These are phyloP conservation scores for Caracal caracal DNA, from an alignment of 2,113 vertebrate species.

Conservation along the genomic window DNA sequence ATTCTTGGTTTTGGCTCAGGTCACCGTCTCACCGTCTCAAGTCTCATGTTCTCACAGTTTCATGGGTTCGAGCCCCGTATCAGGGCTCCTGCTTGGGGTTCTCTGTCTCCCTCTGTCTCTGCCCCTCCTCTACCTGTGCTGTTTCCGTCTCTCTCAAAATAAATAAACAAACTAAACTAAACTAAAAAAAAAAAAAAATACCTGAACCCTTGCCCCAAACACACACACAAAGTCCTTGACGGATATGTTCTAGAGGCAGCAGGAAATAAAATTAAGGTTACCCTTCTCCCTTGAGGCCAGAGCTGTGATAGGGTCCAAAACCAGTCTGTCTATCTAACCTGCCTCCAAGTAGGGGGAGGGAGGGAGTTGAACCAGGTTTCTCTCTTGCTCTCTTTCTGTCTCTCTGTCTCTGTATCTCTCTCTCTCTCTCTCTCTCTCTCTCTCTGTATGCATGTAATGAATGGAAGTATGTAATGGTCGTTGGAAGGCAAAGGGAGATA, in stretches of 20 bases:
- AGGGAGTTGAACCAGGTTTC: not conserved
- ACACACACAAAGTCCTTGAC: not conserved
- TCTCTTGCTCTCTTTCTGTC: not conserved
- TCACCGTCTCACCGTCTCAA: too few species aligned
- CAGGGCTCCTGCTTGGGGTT: too few species aligned
- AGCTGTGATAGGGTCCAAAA: not conserved
- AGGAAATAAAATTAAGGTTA: not conserved
- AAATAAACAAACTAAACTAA: too few species aligned
- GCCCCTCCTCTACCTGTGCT: too few species aligned
- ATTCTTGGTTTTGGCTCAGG: too few species aligned
- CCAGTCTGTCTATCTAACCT: not conserved
- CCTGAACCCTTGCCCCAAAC: not conserved
- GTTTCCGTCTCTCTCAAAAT: too few species aligned
- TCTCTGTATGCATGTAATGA: not conserved
- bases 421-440: not conserved
- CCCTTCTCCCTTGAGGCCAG: not conserved
- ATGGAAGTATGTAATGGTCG: too few species aligned
- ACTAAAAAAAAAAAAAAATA: not conserved
- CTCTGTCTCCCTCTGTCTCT: too few species aligned
- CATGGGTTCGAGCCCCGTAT: too few species aligned
- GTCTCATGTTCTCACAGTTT: too few species aligned
- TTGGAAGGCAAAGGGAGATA: not conserved
- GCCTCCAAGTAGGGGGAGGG: not conserved
- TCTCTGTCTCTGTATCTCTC: not conserved
- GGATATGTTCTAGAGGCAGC: accelerated